Evolutionary conservation across 2,888 invertebrate species (phyloP).

Genomic region (Andrena camellia): DNA sequence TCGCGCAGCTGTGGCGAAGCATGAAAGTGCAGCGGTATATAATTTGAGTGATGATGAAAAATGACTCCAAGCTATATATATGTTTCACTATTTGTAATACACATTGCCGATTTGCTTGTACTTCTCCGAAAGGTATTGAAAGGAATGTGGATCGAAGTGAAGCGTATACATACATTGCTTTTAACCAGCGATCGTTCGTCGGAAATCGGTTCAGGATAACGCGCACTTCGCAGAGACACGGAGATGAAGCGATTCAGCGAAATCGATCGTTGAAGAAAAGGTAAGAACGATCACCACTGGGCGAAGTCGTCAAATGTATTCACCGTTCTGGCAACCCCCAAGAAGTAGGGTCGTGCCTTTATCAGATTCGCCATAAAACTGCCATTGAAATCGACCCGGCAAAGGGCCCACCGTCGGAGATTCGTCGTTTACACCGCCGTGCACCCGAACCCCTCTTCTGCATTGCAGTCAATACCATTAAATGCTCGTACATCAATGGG

Average conservation of each 20-base stretch:
- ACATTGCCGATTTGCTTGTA: too few species aligned
- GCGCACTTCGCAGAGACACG: constrained; percentile 42
- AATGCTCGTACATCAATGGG: constrained; percentile 74
- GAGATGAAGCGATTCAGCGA: constrained; percentile 45
- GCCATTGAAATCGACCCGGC: constrained; percentile 65
- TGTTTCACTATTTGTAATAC: neutral
- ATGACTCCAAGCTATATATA: too few species aligned
- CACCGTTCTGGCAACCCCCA: constrained; percentile 52
- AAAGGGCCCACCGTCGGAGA: constrained; percentile 52
- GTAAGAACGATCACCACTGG: constrained; percentile 65
- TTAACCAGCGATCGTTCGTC: constrained; percentile 40
- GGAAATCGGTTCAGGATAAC: constrained; percentile 56
- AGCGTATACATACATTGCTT: neutral
- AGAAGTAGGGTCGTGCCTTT: constrained; percentile 64
- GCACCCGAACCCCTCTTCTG: constrained; percentile 25
- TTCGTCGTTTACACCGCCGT: constrained; percentile 62
- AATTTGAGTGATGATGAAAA: neutral
- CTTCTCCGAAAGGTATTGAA: neutral
- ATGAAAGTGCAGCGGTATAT: neutral
- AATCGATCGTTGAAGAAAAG: constrained; percentile 60
- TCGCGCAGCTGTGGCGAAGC: neutral
- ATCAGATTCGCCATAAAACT: constrained; percentile 76
- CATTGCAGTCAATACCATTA: constrained; percentile 71
- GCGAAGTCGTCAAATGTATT: constrained; percentile 73
- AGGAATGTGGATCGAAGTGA: too few species aligned